Conservation (phyloP, 2,888 invertebrate genomes). For the Eupithecia subfuscata region DNA sequence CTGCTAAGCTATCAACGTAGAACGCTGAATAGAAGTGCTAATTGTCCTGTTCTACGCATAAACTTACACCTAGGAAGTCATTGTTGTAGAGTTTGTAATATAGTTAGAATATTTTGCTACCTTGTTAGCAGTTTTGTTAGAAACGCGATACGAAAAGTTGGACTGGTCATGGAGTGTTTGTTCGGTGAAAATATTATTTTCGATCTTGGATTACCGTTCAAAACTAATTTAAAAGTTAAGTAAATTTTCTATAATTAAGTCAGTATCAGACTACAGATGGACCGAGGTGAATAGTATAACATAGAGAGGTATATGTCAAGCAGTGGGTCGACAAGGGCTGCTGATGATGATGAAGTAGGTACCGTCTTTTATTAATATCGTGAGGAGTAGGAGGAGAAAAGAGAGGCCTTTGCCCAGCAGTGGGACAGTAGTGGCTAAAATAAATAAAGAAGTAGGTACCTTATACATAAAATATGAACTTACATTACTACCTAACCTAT, state of each 20-base stretch:
- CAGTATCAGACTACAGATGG: no score
- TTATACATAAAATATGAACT: background rate
- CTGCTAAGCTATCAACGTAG: constrained; percentile 27
- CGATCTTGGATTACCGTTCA: background rate
- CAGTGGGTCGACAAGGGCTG: no score
- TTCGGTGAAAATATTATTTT: background rate
- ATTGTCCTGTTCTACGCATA: constrained; percentile 27
- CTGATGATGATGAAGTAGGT: no score
- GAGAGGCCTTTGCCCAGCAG: no score
- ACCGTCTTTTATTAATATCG: no score
- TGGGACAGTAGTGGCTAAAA: no score
- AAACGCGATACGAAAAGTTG: constrained; percentile 3
- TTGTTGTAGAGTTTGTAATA: constrained; percentile 6
- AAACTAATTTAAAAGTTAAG: background rate
- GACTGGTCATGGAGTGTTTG: background rate
- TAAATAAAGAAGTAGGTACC: background rate
- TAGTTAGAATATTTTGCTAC: constrained; percentile 5
- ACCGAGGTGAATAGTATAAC: no score
- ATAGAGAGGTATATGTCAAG: no score
- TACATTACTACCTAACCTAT: background rate
- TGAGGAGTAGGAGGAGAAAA: no score
- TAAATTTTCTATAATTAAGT: background rate
- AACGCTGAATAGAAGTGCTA: constrained; percentile 29
- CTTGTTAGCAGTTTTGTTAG: constrained; percentile 7
- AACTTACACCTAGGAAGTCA: constrained; percentile 17